phyloP scores from a whole-genome alignment of 1,140 invertebrate species.

The Ptiloglossa arizonensis region DNA sequence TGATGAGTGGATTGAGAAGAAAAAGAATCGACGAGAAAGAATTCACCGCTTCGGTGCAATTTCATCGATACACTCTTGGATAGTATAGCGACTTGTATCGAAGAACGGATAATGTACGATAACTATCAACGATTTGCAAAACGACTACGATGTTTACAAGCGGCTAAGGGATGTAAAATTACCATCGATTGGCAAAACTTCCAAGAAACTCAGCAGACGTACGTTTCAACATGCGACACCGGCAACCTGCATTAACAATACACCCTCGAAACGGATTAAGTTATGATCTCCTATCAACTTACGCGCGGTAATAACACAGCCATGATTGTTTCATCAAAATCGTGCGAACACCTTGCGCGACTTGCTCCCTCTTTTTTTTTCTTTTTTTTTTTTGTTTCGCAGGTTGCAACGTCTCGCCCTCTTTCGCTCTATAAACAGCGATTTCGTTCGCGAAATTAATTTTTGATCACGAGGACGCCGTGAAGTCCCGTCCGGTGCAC shows the following conservation, averaged over 20 bases:
- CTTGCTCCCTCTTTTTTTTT: slow-evolving; percentile 9
- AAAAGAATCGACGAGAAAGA: too few relatives aligned
- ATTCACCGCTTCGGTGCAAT: too few relatives aligned
- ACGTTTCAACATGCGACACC: background rate
- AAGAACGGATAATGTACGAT: too few relatives aligned
- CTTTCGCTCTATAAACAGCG: slow-evolving; percentile 23
- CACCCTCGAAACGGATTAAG: slow-evolving; percentile 13
- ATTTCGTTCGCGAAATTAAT: slow-evolving; percentile 58
- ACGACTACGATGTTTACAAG: too few relatives aligned
- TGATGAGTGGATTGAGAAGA: too few relatives aligned
- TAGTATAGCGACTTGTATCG: too few relatives aligned
- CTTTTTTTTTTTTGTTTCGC: slow-evolving; percentile 11
- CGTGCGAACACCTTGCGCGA: slow-evolving; percentile 52
- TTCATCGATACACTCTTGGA: too few relatives aligned
- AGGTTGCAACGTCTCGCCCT: background rate
- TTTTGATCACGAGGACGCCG: slow-evolving; percentile 54
- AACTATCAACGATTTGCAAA: too few relatives aligned
- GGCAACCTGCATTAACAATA: slow-evolving; percentile 22
- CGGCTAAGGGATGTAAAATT: too few relatives aligned
- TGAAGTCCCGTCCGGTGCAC: slow-evolving; percentile 39
- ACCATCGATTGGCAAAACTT: background rate
- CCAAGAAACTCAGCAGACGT: background rate
- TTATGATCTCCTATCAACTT: slow-evolving; percentile 8
- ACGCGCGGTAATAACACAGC: slow-evolving; percentile 30
- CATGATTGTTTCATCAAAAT: slow-evolving; percentile 57